phyloP scores from a whole-genome alignment of 2,888 invertebrate species.

The Pardosa pseudoannulata region DNA sequence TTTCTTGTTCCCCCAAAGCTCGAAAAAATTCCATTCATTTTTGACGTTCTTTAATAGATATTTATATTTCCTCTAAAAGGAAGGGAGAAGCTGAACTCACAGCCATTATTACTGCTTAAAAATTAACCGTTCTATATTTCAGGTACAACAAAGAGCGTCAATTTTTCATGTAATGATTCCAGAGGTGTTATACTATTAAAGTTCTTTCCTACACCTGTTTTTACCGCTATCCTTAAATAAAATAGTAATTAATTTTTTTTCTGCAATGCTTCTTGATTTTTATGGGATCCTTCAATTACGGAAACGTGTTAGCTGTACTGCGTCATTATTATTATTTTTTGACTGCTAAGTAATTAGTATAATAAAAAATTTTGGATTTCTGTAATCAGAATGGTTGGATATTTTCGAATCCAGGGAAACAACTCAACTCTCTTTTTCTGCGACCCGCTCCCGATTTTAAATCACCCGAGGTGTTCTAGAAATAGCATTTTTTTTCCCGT shows the following conservation, averaged over 20 bases:
- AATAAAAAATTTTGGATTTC: constrained; percentile 46
- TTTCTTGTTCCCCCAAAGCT: too few species aligned
- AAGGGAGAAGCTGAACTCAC: not conserved
- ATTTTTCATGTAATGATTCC: constrained; percentile 44
- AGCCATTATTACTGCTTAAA: constrained; percentile 41
- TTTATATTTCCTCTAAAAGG: constrained; percentile 17
- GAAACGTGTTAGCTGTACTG: constrained; percentile 51
- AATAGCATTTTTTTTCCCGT: constrained; percentile 45
- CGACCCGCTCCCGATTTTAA: constrained; percentile 44
- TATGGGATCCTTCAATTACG: constrained; percentile 44
- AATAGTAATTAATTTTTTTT: constrained; percentile 67
- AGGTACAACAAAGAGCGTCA: constrained; percentile 44
- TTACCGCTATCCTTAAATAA: constrained; percentile 46
- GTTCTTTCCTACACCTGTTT: constrained; percentile 46
- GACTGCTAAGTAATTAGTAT: constrained; percentile 58
- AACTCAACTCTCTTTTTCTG: constrained; percentile 33
- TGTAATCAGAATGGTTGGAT: constrained; percentile 19
- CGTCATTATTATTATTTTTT: constrained; percentile 58
- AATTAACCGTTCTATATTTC: constrained; percentile 44
- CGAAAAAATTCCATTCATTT: too few species aligned
- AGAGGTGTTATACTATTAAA: constrained; percentile 29
- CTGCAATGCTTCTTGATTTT: constrained; percentile 30
- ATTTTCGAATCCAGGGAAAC: constrained; percentile 35
- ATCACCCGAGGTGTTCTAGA: constrained; percentile 41
- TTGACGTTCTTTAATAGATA: constrained; percentile 20